phyloP scores from a whole-genome alignment of 2,797 vertebrate genomes.

The Cyclopterus lumpus region DNA sequence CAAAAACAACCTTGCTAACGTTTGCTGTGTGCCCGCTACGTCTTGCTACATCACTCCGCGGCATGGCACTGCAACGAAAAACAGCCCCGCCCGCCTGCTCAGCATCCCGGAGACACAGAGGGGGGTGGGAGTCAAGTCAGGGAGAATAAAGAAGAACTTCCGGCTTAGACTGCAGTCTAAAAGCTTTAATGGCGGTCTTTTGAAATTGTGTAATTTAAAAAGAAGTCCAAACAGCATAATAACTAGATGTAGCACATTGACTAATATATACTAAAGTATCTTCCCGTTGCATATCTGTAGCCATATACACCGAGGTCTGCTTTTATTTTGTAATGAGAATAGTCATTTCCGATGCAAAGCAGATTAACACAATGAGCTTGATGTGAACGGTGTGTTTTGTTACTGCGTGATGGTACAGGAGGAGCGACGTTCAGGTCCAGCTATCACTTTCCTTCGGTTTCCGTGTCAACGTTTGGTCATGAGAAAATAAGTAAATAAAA shows the following conservation, averaged over 20 bases:
- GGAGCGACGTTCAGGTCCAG: neutral
- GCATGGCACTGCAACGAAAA: slow-evolving; percentile 68
- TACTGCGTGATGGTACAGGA: slow-evolving; percentile 11
- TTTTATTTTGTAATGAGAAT: slow-evolving; percentile 37
- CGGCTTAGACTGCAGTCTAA: neutral
- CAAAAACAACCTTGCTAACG: slow-evolving; percentile 1
- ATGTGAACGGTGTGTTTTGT: neutral
- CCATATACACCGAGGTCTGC: neutral
- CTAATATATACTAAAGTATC: neutral
- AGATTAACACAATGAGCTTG: neutral
- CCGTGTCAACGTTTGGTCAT: neutral
- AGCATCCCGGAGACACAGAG: slow-evolving; percentile 71
- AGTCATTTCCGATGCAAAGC: neutral
- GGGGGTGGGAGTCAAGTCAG: slow-evolving; percentile 46
- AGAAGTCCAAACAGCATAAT: no score
- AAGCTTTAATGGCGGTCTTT: fast-evolving
- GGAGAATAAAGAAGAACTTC: neutral
- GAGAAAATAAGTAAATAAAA: neutral
- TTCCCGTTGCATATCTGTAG: fast-evolving
- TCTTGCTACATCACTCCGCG: slow-evolving; percentile 65
- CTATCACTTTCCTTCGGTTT: neutral
- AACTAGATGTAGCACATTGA: no score
- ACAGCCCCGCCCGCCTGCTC: slow-evolving; percentile 80
- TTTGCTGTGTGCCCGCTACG: slow-evolving; percentile 36
- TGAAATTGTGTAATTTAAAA: neutral